A percentile compares a stretch with the other conserved stretches of the same genome.
Conservation (phyloP, 2,888 invertebrate species). For the Glaucopsyche alexis region DNA sequence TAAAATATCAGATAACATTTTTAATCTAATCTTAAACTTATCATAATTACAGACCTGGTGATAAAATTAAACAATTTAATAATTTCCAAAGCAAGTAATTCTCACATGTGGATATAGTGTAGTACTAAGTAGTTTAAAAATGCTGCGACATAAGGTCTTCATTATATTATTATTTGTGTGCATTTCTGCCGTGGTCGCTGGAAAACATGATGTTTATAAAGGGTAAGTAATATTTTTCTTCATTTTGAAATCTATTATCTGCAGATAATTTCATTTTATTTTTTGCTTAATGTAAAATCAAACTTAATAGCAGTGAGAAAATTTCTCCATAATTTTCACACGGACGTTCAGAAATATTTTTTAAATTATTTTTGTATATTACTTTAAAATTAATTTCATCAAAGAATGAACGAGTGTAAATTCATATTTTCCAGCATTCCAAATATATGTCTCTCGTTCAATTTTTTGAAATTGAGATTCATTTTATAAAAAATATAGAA, state of each 20-base stretch:
- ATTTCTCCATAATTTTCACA: no score
- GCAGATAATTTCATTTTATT: no score
- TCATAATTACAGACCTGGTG: background rate
- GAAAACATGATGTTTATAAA: constrained; percentile 12
- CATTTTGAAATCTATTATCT: no score
- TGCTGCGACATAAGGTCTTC: no score
- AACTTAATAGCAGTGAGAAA: no score
- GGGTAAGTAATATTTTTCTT: constrained; percentile 15
- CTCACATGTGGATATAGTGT: background rate
- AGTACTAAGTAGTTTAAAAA: background rate
- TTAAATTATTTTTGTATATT: no score
- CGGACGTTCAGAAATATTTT: no score
- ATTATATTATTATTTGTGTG: background rate
- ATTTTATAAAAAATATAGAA: no score
- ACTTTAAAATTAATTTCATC: background rate
- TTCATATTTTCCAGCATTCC: background rate
- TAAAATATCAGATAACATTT: background rate
- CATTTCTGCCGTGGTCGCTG: constrained; percentile 14
- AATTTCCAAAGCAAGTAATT: background rate
- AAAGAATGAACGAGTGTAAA: background rate
- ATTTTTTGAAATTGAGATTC: background rate
- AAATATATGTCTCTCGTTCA: background rate
- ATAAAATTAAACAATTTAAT: background rate
- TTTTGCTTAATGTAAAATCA: no score
- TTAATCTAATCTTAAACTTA: constrained; percentile 3